phyloP scores from a whole-genome alignment of 2,888 invertebrate species.

The Mesoligia furuncula region DNA sequence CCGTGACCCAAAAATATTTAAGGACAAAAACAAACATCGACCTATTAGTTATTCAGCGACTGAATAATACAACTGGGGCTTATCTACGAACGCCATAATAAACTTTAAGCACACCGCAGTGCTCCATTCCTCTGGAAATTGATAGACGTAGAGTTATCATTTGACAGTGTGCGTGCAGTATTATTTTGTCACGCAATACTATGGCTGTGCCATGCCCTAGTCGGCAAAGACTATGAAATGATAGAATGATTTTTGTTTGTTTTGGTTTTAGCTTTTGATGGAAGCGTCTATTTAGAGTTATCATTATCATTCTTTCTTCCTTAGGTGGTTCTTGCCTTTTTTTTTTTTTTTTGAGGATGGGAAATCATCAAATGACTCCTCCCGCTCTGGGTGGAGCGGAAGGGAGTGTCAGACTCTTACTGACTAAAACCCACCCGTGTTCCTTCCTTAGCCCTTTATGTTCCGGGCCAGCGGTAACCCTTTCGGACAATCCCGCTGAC shows the following conservation, averaged over 20 bases:
- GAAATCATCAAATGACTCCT: no score
- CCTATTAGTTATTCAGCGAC: slow-evolving; percentile 76
- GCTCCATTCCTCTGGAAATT: slow-evolving; percentile 87
- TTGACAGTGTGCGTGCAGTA: slow-evolving; percentile 88
- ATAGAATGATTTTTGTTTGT: slow-evolving; percentile 16
- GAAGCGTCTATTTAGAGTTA: not conserved
- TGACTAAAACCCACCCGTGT: no score
- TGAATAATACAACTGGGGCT: slow-evolving; percentile 80
- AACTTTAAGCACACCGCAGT: slow-evolving; percentile 76
- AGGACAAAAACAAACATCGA: slow-evolving; percentile 64
- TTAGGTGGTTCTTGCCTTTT: not conserved
- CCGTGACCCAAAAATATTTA: slow-evolving; percentile 63
- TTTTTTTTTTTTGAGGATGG: no score
- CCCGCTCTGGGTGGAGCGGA: no score
- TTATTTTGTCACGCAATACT: slow-evolving; percentile 85
- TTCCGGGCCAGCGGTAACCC: no score
- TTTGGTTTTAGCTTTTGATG: slow-evolving; percentile 11
- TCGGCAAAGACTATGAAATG: slow-evolving; percentile 74
- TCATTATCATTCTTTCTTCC: not conserved
- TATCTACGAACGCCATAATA: slow-evolving; percentile 83
- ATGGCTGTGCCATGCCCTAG: slow-evolving; percentile 79
- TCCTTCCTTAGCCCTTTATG: no score
- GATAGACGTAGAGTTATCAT: slow-evolving; percentile 90
- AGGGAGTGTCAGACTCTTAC: no score
- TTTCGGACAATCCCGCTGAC: no score